Conservation (phyloP, 1,140 invertebrate species). For the Linepithema humile region DNA sequence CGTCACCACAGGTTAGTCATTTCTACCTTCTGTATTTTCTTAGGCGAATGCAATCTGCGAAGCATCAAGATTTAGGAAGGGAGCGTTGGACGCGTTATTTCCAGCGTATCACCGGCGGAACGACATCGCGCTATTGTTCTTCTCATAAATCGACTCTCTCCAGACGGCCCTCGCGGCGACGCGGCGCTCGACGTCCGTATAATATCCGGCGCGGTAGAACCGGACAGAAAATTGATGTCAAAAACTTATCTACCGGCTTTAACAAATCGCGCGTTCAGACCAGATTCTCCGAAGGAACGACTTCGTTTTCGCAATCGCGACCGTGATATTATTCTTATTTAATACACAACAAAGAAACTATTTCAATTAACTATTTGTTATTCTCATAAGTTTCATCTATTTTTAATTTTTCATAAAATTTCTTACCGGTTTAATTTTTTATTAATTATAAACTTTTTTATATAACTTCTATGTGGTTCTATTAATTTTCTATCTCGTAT, state of each 20-base stretch:
- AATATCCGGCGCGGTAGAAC: background rate
- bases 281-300: background rate
- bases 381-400: background rate
- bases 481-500: background rate
- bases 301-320: background rate
- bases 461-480: no score
- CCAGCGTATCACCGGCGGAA: background rate
- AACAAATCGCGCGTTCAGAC: background rate
- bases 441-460: no score
- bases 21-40: background rate
- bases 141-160: slow-evolving; percentile 18
- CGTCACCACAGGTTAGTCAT: background rate
- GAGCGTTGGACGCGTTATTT: background rate
- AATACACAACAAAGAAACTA: background rate
- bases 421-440: no score
- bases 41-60: background rate
- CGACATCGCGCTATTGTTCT: slow-evolving; percentile 18
- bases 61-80: background rate
- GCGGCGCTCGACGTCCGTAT: background rate
- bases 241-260: slow-evolving; percentile 13
- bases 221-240: slow-evolving; percentile 38
- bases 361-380: background rate
- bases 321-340: background rate
- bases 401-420: background rate
- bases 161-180: background rate